These are phyloP conservation scores for Nyctereutes procyonoides DNA, from an alignment of 2,113 vertebrate species.

Conservation along the genomic window DNA sequence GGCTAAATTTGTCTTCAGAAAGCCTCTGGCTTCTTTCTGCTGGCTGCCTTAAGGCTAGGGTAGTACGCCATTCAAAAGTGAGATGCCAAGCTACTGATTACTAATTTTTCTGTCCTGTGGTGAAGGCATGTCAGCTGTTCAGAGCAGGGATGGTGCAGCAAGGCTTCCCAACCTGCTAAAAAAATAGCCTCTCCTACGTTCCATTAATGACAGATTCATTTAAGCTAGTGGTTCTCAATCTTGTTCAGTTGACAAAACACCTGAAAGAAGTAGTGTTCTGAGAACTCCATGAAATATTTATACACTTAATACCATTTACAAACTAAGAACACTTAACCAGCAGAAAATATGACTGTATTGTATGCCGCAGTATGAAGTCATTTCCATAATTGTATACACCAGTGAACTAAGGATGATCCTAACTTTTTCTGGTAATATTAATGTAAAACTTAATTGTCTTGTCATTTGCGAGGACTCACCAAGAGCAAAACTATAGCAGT, in stretches of 20 bases:
- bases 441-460: slow-evolving; percentile 26
- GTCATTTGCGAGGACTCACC: neutral
- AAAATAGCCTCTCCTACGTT: neutral
- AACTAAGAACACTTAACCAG: slow-evolving; percentile 56
- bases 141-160: neutral
- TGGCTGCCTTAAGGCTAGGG: neutral
- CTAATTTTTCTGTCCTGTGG: slow-evolving; percentile 4
- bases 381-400: neutral
- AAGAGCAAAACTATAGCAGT: neutral
- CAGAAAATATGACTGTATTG: slow-evolving; percentile 26
- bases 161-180: neutral
- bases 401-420: neutral
- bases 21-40: slow-evolving; percentile 38
- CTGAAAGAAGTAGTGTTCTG: slow-evolving; percentile 53
- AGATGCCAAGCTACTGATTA: slow-evolving; percentile 3
- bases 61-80: neutral
- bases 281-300: slow-evolving; percentile 69
- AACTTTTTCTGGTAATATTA: slow-evolving; percentile 16
- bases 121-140: slow-evolving; percentile 22
- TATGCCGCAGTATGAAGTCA: slow-evolving; percentile 37
- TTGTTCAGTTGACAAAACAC: slow-evolving; percentile 63
- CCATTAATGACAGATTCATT: slow-evolving; percentile 58
- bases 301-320: slow-evolving; percentile 64
- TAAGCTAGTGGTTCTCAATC: slow-evolving; percentile 58
- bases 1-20: slow-evolving; percentile 67